Conservation (phyloP, 2,113 vertebrate species). For the Rhipidura dahli region DNA sequence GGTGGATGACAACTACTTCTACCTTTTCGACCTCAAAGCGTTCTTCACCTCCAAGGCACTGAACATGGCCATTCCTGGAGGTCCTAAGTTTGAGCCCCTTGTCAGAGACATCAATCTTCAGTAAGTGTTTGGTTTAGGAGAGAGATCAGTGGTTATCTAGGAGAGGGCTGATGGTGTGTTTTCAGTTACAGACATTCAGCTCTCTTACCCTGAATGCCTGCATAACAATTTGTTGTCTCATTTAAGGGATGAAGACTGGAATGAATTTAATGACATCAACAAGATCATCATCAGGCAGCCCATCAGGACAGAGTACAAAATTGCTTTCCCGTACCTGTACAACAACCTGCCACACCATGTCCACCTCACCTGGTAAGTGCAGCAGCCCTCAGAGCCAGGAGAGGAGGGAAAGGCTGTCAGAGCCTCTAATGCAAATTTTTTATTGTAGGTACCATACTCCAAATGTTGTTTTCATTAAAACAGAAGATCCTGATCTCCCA, state of each 20-base stretch:
- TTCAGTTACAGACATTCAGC: not conserved
- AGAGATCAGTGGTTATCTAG: not conserved
- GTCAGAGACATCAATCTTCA: constrained; percentile 98
- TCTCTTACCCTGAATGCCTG: not conserved
- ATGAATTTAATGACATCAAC: constrained; percentile 99
- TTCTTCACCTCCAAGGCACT: constrained; percentile 98
- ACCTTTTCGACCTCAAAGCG: constrained; percentile 95
- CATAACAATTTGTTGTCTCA: not conserved
- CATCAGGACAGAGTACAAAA: constrained; percentile 98
- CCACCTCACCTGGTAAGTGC: constrained; percentile 94
- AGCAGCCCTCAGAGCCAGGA: not conserved
- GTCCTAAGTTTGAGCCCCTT: constrained; percentile 97
- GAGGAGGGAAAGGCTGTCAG: not conserved
- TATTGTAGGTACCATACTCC: constrained; percentile 93
- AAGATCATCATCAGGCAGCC: constrained; percentile 99
- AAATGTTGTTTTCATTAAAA: constrained; percentile 98
- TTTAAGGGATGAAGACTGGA: constrained; percentile 97
- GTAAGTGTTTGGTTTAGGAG: constrained; percentile 75
- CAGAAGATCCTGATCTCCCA: constrained; percentile 96
- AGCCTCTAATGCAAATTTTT: not conserved
- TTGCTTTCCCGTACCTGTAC: constrained; percentile 96
- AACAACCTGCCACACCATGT: constrained; percentile 98
- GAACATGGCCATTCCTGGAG: constrained; percentile 98
- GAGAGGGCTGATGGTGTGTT: not conserved
- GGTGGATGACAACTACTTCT: constrained; percentile 97